Conservation (phyloP, 2,113 vertebrate species). For the Callorhinus ursinus region DNA sequence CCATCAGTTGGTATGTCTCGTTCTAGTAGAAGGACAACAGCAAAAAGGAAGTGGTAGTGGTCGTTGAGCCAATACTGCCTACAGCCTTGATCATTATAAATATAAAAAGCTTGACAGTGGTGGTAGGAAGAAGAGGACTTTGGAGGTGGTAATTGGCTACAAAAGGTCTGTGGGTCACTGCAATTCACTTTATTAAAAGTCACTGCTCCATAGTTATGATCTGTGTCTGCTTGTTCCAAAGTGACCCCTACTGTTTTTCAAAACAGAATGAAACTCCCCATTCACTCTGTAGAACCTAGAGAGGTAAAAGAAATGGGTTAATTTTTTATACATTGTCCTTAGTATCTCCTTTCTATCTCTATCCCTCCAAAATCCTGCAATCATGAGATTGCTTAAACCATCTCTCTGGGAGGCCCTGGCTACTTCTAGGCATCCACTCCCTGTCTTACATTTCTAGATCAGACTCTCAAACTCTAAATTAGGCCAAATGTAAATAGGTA, state of each 20-base stretch:
- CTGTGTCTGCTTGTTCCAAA: not conserved
- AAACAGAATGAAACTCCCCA: not conserved
- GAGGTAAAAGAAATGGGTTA: not conserved
- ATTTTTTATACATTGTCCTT: conserved; percentile 7
- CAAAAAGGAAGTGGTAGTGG: not conserved
- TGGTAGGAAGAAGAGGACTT: not conserved
- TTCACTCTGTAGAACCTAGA: not conserved
- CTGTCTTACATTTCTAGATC: not conserved
- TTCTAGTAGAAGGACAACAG: not conserved
- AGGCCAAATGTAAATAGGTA: not conserved
- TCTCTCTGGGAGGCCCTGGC: not conserved
- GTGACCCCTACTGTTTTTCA: not conserved
- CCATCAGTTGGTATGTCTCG: not conserved
- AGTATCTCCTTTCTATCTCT: not conserved
- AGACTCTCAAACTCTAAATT: not conserved
- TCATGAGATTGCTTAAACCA: not conserved
- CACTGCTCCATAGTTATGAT: not conserved
- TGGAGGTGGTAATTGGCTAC: not conserved
- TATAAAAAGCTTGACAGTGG: not conserved
- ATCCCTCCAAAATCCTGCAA: not conserved
- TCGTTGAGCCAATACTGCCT: not conserved
- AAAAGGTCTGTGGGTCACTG: not conserved
- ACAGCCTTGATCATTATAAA: not conserved
- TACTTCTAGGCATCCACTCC: not conserved
- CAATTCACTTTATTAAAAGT: not conserved